These are phyloP conservation scores for Lepidurus couesii DNA, from an alignment of 1,140 invertebrate genomes.

Conservation along the genomic window DNA sequence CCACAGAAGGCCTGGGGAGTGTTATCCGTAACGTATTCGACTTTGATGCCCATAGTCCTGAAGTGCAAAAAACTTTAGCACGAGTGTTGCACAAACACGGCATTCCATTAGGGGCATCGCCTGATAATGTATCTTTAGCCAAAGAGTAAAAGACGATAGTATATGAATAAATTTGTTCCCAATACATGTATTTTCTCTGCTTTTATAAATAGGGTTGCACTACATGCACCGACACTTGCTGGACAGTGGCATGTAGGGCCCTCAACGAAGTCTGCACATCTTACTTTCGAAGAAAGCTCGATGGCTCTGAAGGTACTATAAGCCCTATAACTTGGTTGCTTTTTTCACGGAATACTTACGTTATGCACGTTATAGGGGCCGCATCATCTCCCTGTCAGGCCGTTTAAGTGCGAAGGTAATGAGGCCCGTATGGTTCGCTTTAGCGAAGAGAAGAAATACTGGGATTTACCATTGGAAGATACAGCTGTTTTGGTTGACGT, in stretches of 20 bases:
- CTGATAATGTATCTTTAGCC: constrained; percentile 45
- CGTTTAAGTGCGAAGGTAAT: not conserved
- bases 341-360: too few species aligned
- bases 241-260: not conserved
- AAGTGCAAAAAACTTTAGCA: constrained; percentile 69
- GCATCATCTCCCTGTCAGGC: not conserved
- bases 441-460: constrained; percentile 3
- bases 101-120: constrained; percentile 61
- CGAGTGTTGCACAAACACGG: constrained; percentile 77
- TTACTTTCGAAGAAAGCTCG: not conserved
- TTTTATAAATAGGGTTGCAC: not conserved
- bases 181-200: not conserved
- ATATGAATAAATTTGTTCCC: constrained; percentile 29
- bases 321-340: not conserved
- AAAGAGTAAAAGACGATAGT: constrained; percentile 48
- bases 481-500: not conserved
- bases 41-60: constrained; percentile 85
- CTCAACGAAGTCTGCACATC: not conserved
- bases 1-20: constrained; percentile 71
- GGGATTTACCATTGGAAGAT: not conserved
- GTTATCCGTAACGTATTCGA: constrained; percentile 93
- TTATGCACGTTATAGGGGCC: not conserved
- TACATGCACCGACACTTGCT: not conserved
- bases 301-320: not conserved
- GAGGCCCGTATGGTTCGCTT: not conserved